These are phyloP conservation scores for Phacellophora camtschatica DNA, from an alignment of 30 jellyfish, hydroid and myxozoan species.

Conservation along the genomic window DNA sequence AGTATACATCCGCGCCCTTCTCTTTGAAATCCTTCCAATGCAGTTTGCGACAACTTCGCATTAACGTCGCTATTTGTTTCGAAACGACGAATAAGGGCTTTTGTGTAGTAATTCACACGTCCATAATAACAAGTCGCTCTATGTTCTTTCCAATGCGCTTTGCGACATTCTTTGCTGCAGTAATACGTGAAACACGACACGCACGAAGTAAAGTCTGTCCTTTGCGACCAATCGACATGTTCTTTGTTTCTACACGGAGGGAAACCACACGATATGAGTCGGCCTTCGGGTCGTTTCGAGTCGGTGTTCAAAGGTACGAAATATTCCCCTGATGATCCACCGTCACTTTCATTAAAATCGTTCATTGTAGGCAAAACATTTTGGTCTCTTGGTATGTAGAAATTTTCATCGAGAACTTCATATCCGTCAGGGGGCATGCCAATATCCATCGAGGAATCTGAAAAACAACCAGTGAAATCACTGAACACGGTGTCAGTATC, in stretches of 20 bases:
- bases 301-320: constrained; percentile 49
- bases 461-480: constrained; percentile 50
- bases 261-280: constrained; percentile 65
- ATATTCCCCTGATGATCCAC: constrained; percentile 55
- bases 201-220: constrained; percentile 83
- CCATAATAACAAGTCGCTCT: constrained; percentile 83
- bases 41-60: constrained; percentile 43
- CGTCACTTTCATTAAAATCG: constrained; percentile 74
- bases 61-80: constrained; percentile 66
- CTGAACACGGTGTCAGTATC: constrained; percentile 64
- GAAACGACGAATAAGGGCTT: constrained; percentile 81
- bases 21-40: constrained; percentile 47
- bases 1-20: constrained; percentile 82
- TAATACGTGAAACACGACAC: constrained; percentile 95
- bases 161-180: constrained; percentile 91
- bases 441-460: constrained; percentile 60
- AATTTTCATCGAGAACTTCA: constrained; percentile 61
- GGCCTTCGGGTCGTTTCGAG: constrained; percentile 42
- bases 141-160: constrained; percentile 92
- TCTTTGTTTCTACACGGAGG: constrained; percentile 78
- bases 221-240: constrained; percentile 59
- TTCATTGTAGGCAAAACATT: constrained; percentile 66
- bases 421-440: constrained; percentile 51
- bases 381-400: constrained; percentile 43
- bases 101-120: constrained; percentile 77